Base-by-base conservation (phyloP, 2,797 vertebrate genomes). In the Phataginus tricuspis region DNA sequence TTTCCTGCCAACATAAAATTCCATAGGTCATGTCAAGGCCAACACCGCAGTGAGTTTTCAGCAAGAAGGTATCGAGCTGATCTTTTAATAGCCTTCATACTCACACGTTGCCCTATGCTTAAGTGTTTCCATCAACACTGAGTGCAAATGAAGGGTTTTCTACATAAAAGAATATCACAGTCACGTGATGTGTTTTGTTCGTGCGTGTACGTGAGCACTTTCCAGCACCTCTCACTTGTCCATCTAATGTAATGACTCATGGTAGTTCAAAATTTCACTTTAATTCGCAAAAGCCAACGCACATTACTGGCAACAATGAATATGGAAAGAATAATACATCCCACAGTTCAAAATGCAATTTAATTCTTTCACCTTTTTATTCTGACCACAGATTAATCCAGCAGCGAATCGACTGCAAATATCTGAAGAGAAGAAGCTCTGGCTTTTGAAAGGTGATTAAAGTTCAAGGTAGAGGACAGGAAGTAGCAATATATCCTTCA, bases 21-120 rank as follows among this genome's bases (percentile, higher is more conserved):
- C 96, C 95, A 97, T 95, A 97, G 98, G 98, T 98, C 96, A 96
- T 83, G 94, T 97, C 97, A 97, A 98, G 94, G 97, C 96, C 96
- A 94, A 94, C 25, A 64, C 53, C 90, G 79, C 86, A 96, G 95
- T 93, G 96, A 95, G 96, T 96, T 95, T 97, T 97, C 90, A 91
- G 85, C 59, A 37, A 94, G 88, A 78, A 96, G 63, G 72, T 94
- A 97, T 63, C 2, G 55, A 97, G 12, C 90, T 95, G 63, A 91
- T 96, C 91, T 97, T 98, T 96, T 96, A 97, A 94, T 95, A 92
- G 91, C 68, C 61, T 90, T 83, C 34, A 59, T 90, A 59, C 75
- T 95, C 85, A 85, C 79, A 89, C 51, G 61, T 78, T 78, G 78
- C 53, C 25, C 34, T 74, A 66, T 53, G 77, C 25, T 77, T 87